Evolutionary conservation across 2,113 vertebrate genomes (phyloP).

Genomic region (Capreolus pygargus): DNA sequence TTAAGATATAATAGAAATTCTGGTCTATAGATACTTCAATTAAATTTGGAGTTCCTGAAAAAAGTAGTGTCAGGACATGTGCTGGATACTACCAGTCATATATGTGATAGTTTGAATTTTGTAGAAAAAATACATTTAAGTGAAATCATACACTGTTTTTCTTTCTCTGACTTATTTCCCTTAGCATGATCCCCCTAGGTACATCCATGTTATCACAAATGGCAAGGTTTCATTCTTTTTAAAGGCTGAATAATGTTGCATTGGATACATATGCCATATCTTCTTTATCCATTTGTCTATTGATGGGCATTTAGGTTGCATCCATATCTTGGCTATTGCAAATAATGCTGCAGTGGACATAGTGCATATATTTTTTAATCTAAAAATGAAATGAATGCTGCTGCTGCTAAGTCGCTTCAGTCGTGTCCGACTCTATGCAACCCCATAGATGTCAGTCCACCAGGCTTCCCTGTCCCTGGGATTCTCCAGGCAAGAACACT

Average conservation of each 20-base stretch:
- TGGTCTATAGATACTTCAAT: not conserved
- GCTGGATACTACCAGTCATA: not conserved
- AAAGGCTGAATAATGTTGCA: not conserved
- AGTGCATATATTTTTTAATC: not conserved
- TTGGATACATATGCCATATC: not conserved
- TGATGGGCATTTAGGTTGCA: not conserved
- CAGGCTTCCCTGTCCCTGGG: too few relatives aligned
- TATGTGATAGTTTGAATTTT: not conserved
- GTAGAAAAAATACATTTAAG: not conserved
- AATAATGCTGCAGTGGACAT: not conserved
- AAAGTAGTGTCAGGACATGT: not conserved
- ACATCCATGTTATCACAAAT: not conserved
- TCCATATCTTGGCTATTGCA: not conserved
- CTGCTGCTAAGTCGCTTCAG: too few relatives aligned
- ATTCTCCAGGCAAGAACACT: too few relatives aligned
- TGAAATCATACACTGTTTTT: not conserved
- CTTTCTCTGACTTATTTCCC: not conserved
- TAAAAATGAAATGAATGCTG: not conserved
- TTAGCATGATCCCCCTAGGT: not conserved
- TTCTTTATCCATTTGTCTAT: not conserved
- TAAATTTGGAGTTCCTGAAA: conserved; percentile 14
- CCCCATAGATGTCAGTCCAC: too few relatives aligned
- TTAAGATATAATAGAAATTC: not conserved
- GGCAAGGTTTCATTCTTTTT: not conserved
- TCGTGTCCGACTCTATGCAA: too few relatives aligned